Percentiles rank a stretch among this genome's conserved stretches.
These are phyloP conservation scores for Axis porcinus DNA, from an alignment of 2,113 vertebrate species.

Conservation along the genomic window DNA sequence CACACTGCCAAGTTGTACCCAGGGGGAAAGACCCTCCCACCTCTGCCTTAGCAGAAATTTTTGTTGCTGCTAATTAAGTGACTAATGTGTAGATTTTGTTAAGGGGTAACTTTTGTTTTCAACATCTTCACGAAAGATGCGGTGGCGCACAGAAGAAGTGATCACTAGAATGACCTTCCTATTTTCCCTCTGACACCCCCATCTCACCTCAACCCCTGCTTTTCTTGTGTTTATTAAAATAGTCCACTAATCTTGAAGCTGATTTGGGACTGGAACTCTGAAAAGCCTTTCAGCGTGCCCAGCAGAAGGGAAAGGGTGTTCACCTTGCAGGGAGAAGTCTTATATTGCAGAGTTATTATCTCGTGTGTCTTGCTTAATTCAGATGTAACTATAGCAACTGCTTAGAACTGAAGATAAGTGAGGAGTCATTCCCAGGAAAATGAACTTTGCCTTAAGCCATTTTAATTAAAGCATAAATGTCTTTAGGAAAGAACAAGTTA, in stretches of 20 bases:
- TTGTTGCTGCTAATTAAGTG: background rate
- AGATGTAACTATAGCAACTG: background rate
- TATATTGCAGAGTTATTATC: background rate
- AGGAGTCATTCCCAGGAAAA: background rate
- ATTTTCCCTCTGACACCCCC: background rate
- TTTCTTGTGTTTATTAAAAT: background rate
- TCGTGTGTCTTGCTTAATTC: background rate
- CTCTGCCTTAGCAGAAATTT: background rate
- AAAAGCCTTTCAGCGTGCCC: background rate
- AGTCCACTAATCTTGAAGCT: background rate
- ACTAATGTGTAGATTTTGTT: background rate
- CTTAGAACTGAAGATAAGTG: background rate
- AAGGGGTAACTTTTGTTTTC: background rate
- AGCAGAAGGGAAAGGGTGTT: accelerated
- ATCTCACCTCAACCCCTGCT: background rate
- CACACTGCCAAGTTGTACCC: background rate
- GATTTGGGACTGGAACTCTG: background rate
- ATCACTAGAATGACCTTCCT: accelerated
- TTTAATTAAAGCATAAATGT: background rate
- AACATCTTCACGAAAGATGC: background rate
- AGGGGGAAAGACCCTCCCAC: background rate
- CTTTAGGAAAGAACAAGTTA: background rate
- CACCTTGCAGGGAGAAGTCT: background rate
- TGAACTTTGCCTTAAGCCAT: background rate
- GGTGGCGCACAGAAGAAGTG: accelerated